Evolutionary conservation across 2,113 vertebrate species (phyloP).

Genomic region (Mesocricetus auratus): DNA sequence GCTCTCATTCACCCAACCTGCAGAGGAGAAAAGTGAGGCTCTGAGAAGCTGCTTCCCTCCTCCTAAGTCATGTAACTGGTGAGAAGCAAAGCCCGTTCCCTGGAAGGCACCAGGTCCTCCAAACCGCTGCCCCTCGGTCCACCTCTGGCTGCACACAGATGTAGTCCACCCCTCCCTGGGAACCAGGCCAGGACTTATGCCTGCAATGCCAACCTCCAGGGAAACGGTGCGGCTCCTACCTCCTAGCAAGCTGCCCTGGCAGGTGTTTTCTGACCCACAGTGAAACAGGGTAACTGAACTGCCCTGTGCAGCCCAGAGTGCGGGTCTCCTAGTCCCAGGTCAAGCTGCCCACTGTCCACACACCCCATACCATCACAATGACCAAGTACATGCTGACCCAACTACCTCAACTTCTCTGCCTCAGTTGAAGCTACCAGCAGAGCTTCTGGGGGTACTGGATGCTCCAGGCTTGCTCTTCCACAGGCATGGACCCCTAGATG

Average conservation of each 20-base stretch:
- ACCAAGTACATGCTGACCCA: not conserved
- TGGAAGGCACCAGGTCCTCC: not conserved
- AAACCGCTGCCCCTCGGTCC: not conserved
- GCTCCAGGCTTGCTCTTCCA: too few relatives aligned
- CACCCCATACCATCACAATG: not conserved
- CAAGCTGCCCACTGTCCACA: rapidly evolving
- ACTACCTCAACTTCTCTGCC: not conserved
- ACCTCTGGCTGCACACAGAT: not conserved
- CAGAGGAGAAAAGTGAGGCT: not conserved
- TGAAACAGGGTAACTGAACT: not conserved
- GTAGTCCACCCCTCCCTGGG: not conserved
- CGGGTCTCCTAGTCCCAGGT: not conserved
- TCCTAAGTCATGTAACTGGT: not conserved
- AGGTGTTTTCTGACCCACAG: not conserved
- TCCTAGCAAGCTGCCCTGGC: too few relatives aligned
- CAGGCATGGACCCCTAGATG: not conserved
- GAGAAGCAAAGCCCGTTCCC: not conserved
- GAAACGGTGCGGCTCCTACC: not conserved
- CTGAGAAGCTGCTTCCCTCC: not conserved
- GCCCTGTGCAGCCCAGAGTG: not conserved
- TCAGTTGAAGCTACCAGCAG: not conserved
- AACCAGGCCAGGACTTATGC: too few relatives aligned
- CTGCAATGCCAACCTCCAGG: not conserved
- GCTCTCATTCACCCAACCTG: not conserved
- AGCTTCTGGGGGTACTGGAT: not conserved